Evolutionary conservation across 2,113 vertebrate species (phyloP), one percentile per base, ranked within the genome.

Genomic region (Ciconia stormi): DNA sequence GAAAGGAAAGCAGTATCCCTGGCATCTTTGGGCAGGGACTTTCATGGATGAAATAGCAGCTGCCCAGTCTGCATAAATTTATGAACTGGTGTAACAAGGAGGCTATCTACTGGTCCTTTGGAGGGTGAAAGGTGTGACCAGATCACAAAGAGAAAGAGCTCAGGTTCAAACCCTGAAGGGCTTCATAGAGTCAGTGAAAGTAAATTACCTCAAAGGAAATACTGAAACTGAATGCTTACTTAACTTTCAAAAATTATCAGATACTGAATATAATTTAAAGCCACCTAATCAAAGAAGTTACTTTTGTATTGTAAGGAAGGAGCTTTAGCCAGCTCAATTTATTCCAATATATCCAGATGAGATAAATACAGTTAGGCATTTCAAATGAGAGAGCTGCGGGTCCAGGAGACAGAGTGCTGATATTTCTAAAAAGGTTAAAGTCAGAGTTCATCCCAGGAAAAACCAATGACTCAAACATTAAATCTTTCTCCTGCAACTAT

Each of bases 1-100:
- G 83, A 94, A 80, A 95, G 82, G 53, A 52, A 30, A 95, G 62
- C 63, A 93, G 85, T 79, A 92, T 95, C 58, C 70, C 77, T 85
- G 88, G 85, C 67, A 95, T 86, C 67, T 92, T 70, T 62, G 82
- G 80, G 34, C 77, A 94, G 32, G 29, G 66, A 87, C 80, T 95
- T 93, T 82, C 65, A 70, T 12, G 50, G 69, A 80, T 81, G 87
- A 95, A 93, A 65, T 30, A 95, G 74, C 71, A 96, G 72, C 82
- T 90, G 53, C 84, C 85, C 30, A 49, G 36, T 62, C 93, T 92
- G 50, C 85, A 87, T 82, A 66, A 62, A 97, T 97, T 90, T 76
- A 61, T 82, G 77, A 95, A 91, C 18, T 40, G 49, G 36, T 52
- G 44, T 62, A 38, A 59, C 40, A 80, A 91, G 36, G 44, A 93